A percentile compares a stretch with the other conserved stretches of the same genome.
Conservation (phyloP, 2,888 invertebrate genomes). For the Eupeodes luniger region DNA sequence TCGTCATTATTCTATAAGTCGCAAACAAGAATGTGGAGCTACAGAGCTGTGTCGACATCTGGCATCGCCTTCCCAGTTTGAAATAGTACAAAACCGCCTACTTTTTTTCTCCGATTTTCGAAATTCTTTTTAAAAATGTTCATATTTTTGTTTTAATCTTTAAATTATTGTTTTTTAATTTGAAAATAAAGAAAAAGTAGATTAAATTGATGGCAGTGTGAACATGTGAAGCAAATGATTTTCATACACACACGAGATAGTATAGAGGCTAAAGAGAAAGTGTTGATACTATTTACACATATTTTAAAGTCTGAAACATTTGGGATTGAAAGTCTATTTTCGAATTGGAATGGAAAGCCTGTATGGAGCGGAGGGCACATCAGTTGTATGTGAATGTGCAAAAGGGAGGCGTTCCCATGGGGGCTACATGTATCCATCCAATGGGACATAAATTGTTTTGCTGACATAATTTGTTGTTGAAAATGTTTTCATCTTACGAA, state of each 20-base stretch:
- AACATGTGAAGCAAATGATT: slow-evolving; percentile 55
- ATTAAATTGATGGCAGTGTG: slow-evolving; percentile 56
- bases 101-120: slow-evolving; percentile 43
- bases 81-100: slow-evolving; percentile 59
- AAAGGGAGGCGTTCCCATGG: slow-evolving; percentile 73
- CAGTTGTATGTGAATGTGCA: slow-evolving; percentile 35
- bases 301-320: slow-evolving; percentile 13
- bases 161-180: slow-evolving; percentile 75
- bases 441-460: slow-evolving; percentile 65
- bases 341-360: neutral
- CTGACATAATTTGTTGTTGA: slow-evolving; percentile 44
- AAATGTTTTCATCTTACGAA: slow-evolving; percentile 18
- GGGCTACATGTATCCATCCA: slow-evolving; percentile 30
- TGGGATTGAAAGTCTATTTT: slow-evolving; percentile 56
- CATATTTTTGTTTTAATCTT: slow-evolving; percentile 22
- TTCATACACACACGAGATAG: slow-evolving; percentile 19
- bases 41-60: slow-evolving; percentile 61
- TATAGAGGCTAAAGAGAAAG: slow-evolving; percentile 9
- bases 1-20: neutral
- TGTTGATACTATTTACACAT: slow-evolving; percentile 50
- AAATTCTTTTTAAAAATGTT: slow-evolving; percentile 5
- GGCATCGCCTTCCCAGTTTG: slow-evolving; percentile 50
- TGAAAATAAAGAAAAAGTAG: slow-evolving; percentile 27
- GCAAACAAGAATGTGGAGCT: slow-evolving; percentile 1
- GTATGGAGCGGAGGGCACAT: neutral